Evolutionary conservation across 2,113 vertebrate species (phyloP).

Genomic region (Strix uralensis): DNA sequence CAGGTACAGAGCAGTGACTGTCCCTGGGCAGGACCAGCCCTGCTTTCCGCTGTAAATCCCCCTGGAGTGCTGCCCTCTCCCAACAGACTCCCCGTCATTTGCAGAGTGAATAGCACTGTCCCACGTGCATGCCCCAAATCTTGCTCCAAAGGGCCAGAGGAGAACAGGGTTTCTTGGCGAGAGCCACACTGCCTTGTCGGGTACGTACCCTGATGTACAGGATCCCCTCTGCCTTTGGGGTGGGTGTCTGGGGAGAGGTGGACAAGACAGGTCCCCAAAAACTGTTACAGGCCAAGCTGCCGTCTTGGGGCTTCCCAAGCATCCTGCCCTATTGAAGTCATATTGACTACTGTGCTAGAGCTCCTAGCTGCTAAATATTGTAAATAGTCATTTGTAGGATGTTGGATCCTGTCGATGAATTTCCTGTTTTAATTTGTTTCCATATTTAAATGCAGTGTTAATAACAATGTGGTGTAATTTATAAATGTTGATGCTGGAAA

Average conservation of each 20-base stretch:
- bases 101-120: background rate
- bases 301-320: slow-evolving; percentile 59
- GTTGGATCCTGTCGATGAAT: background rate
- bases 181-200: background rate
- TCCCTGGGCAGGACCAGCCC: background rate
- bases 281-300: background rate
- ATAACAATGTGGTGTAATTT: slow-evolving; percentile 56
- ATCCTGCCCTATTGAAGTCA: slow-evolving; percentile 54
- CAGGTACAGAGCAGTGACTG: background rate
- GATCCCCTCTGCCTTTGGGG: background rate
- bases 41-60: background rate
- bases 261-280: background rate
- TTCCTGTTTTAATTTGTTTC: slow-evolving; percentile 21
- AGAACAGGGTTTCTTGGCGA: background rate
- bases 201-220: background rate
- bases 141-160: background rate
- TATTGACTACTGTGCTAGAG: slow-evolving; percentile 63
- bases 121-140: fast-evolving
- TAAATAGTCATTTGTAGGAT: slow-evolving; percentile 45
- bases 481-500: slow-evolving; percentile 18
- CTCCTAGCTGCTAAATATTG: slow-evolving; percentile 55
- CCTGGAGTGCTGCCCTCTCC: background rate
- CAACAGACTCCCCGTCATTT: background rate
- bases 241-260: background rate
- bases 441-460: slow-evolving; percentile 49